Conservation (phyloP, 2,797 vertebrate genomes). For the Macropodus opercularis region DNA sequence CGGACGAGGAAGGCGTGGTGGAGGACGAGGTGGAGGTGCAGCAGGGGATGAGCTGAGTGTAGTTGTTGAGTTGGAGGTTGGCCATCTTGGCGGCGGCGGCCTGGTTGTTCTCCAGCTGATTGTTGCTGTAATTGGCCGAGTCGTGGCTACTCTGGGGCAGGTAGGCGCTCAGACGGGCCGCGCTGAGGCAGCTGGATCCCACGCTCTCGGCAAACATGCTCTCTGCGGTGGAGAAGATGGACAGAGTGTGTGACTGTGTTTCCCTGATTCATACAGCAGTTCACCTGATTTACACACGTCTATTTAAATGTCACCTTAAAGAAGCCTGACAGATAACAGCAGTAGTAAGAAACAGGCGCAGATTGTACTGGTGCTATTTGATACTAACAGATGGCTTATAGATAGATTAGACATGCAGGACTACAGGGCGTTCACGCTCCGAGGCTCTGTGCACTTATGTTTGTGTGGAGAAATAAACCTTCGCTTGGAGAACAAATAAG, state of each 20-base stretch:
- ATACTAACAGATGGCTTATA: no score
- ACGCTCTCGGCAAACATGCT: slow-evolving; percentile 96
- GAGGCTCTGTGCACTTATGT: not conserved
- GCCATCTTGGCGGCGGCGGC: slow-evolving; percentile 95
- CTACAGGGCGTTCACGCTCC: not conserved
- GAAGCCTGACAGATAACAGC: no score
- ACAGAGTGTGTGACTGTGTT: slow-evolving; percentile 36
- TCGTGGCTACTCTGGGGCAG: slow-evolving; percentile 95
- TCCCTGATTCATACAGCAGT: no score
- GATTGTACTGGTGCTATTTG: no score
- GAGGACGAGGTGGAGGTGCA: slow-evolving; percentile 82
- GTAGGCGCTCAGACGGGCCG: slow-evolving; percentile 92
- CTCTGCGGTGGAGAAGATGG: slow-evolving; percentile 78
- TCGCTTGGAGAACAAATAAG: slow-evolving; percentile 22
- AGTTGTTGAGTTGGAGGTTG: slow-evolving; percentile 88
- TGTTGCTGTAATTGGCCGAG: slow-evolving; percentile 98
- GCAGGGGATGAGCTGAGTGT: slow-evolving; percentile 87
- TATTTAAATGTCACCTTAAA: no score
- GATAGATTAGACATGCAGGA: no score
- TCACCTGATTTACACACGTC: no score
- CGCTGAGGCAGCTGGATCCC: slow-evolving; percentile 89
- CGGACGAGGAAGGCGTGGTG: slow-evolving; percentile 62
- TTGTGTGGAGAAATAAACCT: slow-evolving; percentile 26
- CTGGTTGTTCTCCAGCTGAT: slow-evolving; percentile 96
- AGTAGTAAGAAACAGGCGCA: no score